phyloP scores from a whole-genome alignment of 2,797 vertebrate genomes.

The Octomys mimax region DNA sequence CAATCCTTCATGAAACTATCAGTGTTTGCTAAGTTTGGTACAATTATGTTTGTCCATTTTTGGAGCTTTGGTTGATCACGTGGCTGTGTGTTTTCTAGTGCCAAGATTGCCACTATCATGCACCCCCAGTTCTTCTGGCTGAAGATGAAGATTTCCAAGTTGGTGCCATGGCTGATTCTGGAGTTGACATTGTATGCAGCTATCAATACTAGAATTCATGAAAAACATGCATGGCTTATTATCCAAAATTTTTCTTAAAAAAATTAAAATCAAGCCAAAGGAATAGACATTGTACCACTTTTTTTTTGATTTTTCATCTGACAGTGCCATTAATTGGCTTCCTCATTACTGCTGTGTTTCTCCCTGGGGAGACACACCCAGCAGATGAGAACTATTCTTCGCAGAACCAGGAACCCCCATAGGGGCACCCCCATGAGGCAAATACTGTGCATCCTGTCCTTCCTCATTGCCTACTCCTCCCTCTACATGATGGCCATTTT shows the following conservation, averaged over 20 bases:
- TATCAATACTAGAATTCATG: accelerated
- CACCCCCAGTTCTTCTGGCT: too few species aligned
- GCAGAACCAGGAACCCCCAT: accelerated
- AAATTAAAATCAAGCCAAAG: too few species aligned
- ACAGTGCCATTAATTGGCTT: background rate
- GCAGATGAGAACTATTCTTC: background rate
- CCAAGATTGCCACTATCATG: too few species aligned
- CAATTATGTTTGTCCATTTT: too few species aligned
- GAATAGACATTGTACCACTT: too few species aligned
- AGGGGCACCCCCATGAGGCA: accelerated
- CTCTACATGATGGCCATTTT: background rate
- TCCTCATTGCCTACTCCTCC: constrained; percentile 49
- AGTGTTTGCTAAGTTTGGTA: too few species aligned
- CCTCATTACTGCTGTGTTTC: background rate
- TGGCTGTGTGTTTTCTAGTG: too few species aligned
- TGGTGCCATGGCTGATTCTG: constrained; percentile 59
- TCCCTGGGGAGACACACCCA: constrained; percentile 62
- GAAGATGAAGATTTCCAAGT: too few species aligned
- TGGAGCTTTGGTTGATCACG: too few species aligned
- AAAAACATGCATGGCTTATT: accelerated
- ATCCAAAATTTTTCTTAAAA: too few species aligned
- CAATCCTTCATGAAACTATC: too few species aligned
- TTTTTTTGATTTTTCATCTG: background rate
- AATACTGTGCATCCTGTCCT: constrained; percentile 37
- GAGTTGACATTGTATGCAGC: background rate